Percentiles rank a stretch among this genome's conserved stretches.
Evolutionary conservation across 2,797 vertebrate genomes (phyloP).

Genomic region (Sarcophilus harrisii): DNA sequence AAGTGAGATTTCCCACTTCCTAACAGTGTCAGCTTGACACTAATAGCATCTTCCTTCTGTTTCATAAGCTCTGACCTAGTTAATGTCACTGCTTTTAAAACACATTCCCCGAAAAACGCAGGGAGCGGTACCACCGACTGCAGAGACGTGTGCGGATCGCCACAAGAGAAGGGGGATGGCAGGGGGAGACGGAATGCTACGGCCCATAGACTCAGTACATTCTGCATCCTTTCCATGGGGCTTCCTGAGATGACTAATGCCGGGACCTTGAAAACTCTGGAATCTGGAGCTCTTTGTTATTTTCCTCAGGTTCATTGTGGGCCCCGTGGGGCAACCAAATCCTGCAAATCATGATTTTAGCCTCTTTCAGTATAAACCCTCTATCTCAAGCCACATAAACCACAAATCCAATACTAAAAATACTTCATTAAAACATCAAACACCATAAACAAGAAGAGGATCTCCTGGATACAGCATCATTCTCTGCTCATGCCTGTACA

Average conservation of each 20-base stretch:
- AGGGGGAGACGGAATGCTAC: not conserved
- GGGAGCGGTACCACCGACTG: not conserved
- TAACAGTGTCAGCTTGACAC: not conserved
- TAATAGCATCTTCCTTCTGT: not conserved
- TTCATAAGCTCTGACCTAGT: not conserved
- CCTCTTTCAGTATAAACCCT: not conserved
- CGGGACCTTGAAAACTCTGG: not conserved
- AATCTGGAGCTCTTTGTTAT: not conserved
- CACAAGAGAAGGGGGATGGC: not conserved
- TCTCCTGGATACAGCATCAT: not conserved
- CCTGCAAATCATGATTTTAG: not conserved
- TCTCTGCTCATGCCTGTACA: not conserved
- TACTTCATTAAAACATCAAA: not conserved
- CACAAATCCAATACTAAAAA: not conserved
- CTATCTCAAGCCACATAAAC: not conserved
- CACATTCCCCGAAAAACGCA: not conserved
- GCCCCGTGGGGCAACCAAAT: not conserved
- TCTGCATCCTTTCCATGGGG: not conserved
- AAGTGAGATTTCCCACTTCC: conserved; percentile 5
- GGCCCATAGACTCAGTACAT: not conserved
- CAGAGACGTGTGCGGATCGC: not conserved
- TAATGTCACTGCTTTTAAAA: not conserved
- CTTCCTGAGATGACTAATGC: not conserved
- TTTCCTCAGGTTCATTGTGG: not conserved
- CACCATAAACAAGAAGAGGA: not conserved